A percentile compares a stretch with the other conserved stretches of the same genome.
Conservation (phyloP, 1,140 invertebrate genomes). For the Proales similis region DNA sequence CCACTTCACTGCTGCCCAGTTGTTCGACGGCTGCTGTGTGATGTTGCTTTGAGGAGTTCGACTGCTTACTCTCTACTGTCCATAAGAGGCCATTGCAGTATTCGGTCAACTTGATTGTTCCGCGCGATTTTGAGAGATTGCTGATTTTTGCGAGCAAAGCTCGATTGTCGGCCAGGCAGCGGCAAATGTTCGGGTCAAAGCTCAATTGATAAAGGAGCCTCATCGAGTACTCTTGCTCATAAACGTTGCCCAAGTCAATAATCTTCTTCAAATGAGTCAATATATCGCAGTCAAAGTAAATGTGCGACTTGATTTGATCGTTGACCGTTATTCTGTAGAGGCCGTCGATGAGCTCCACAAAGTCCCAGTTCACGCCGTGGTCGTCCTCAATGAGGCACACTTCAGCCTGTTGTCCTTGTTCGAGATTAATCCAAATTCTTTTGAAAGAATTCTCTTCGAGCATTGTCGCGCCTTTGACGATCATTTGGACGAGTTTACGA, state of each 20-base stretch:
- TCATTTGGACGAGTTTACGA: background rate
- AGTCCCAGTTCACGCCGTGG: background rate
- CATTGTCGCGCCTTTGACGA: background rate
- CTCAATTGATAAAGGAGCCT: slow-evolving; percentile 10
- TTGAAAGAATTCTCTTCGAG: background rate
- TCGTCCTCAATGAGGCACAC: background rate
- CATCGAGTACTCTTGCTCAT: background rate
- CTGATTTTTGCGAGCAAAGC: too few relatives aligned
- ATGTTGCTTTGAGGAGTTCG: too few relatives aligned
- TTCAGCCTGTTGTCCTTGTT: background rate
- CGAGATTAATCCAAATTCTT: slow-evolving; percentile 7
- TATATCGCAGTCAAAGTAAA: slow-evolving; percentile 15
- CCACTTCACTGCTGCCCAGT: too few relatives aligned
- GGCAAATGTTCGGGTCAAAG: too few relatives aligned
- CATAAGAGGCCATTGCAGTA: too few relatives aligned
- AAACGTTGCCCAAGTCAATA: slow-evolving; percentile 2
- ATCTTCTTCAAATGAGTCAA: slow-evolving; percentile 1
- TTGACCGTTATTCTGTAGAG: slow-evolving; percentile 24
- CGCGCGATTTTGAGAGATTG: too few relatives aligned
- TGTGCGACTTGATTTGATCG: slow-evolving; percentile 5
- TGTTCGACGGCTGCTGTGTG: too few relatives aligned
- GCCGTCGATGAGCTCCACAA: background rate
- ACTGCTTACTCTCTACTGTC: too few relatives aligned
- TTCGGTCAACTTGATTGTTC: too few relatives aligned
- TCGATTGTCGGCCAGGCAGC: too few relatives aligned